A percentile compares a stretch with the other conserved stretches of the same genome.
Conservation (phyloP, 1,140 invertebrate species). For the Orius insidiosus region DNA sequence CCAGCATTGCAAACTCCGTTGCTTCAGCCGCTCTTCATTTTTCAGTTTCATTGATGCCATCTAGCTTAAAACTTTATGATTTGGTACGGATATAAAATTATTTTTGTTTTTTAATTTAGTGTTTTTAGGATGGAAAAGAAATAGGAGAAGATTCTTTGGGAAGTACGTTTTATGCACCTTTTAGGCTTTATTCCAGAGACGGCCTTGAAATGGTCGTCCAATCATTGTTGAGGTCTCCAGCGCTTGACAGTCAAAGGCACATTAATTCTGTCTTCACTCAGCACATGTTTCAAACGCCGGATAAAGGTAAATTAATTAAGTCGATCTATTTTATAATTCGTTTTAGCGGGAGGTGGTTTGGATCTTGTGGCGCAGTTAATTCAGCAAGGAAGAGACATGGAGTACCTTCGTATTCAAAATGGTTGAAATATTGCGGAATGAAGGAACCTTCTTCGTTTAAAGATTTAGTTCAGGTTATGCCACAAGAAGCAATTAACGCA, state of each 20-base stretch:
- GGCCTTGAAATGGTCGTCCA: slow-evolving; percentile 30
- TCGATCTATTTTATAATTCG: background rate
- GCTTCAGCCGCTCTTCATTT: slow-evolving; percentile 30
- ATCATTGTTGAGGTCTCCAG: slow-evolving; percentile 30
- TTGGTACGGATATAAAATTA: slow-evolving; percentile 18
- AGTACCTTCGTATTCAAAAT: slow-evolving; percentile 41
- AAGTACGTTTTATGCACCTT: slow-evolving; percentile 31
- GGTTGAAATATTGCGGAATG: slow-evolving; percentile 58
- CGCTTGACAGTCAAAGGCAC: slow-evolving; percentile 30
- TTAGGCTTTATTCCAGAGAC: slow-evolving; percentile 28
- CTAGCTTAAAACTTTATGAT: slow-evolving; percentile 26
- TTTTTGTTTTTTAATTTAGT: background rate
- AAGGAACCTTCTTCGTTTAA: slow-evolving; percentile 43
- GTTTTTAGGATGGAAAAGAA: slow-evolving; percentile 20
- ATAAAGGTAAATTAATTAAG: slow-evolving; percentile 7
- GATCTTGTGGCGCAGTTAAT: slow-evolving; percentile 29
- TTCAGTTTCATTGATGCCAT: slow-evolving; percentile 31
- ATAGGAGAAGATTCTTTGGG: slow-evolving; percentile 25
- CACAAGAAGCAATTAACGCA: slow-evolving; percentile 27
- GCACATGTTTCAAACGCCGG: slow-evolving; percentile 28
- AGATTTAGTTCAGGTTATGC: slow-evolving; percentile 42
- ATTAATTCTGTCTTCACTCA: slow-evolving; percentile 35
- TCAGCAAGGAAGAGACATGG: slow-evolving; percentile 50
- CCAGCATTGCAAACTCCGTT: slow-evolving; percentile 30
- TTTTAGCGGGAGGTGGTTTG: slow-evolving; percentile 17